Evolutionary conservation across 2,113 vertebrate genomes (phyloP).

Genomic region (Vidua chalybeata): DNA sequence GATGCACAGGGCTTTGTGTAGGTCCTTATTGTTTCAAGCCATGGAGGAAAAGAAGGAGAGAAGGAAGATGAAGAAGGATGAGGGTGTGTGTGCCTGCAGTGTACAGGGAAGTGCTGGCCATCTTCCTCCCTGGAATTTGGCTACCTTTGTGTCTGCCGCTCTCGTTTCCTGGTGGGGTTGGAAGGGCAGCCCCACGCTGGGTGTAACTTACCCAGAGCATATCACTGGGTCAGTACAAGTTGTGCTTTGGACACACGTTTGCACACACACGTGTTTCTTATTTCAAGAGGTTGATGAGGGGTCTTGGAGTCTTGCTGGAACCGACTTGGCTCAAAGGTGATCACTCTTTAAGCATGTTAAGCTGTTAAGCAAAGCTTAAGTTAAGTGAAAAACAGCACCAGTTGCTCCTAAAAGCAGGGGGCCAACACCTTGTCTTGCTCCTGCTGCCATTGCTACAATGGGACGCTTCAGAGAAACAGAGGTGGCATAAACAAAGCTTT

Average conservation of each 20-base stretch:
- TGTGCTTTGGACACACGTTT: background rate
- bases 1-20: background rate
- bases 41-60: background rate
- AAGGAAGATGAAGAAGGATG: background rate
- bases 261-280: background rate
- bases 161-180: background rate
- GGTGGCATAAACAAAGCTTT: background rate
- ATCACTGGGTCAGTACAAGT: background rate
- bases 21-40: background rate
- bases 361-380: accelerated
- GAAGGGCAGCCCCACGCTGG: background rate
- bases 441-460: background rate
- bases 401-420: background rate
- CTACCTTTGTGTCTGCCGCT: background rate
- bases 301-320: background rate
- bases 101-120: accelerated
- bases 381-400: background rate
- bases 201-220: background rate
- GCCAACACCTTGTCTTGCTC: background rate
- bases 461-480: background rate
- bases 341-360: background rate
- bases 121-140: background rate
- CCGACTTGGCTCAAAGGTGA: background rate
- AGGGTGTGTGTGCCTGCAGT: background rate
- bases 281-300: background rate